Percentiles rank a stretch among this genome's conserved stretches.
These are phyloP conservation scores for Rhagophthalmus giganteus DNA, from an alignment of 2,888 invertebrate genomes.

Conservation along the genomic window DNA sequence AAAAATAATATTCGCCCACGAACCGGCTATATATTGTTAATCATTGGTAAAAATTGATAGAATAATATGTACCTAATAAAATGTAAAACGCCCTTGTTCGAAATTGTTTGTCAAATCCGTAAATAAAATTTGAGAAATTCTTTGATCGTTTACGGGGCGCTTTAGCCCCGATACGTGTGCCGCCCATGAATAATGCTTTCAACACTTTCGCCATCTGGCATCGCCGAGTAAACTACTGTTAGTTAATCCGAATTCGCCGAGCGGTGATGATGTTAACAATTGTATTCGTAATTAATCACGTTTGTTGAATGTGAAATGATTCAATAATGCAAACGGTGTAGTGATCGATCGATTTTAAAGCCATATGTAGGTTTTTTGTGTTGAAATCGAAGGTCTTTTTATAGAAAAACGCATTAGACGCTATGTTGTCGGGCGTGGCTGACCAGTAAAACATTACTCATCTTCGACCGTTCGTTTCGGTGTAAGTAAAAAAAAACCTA, in stretches of 20 bases:
- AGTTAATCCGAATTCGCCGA: conserved; percentile 19
- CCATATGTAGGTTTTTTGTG: conserved; percentile 1
- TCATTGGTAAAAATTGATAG: too few species aligned
- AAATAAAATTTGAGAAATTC: too few species aligned
- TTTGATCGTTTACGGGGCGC: too few species aligned
- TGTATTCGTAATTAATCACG: conserved; percentile 1
- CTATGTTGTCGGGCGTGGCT: conserved; percentile 52
- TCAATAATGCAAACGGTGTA: conserved; percentile 8
- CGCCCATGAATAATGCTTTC: conserved; percentile 16
- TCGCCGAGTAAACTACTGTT: conserved; percentile 8
- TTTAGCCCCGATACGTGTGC: background rate
- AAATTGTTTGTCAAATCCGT: too few species aligned
- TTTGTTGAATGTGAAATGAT: conserved; percentile 23
- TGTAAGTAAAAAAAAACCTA: conserved; percentile 33
- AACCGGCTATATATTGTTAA: too few species aligned
- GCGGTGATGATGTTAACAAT: conserved; percentile 8
- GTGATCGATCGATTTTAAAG: background rate
- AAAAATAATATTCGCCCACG: too few species aligned
- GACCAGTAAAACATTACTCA: conserved; percentile 54
- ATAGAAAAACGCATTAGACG: conserved; percentile 36
- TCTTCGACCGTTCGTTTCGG: conserved; percentile 35
- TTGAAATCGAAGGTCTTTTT: background rate
- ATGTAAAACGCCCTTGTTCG: too few species aligned
- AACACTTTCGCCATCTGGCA: conserved; percentile 47
- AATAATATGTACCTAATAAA: too few species aligned